A percentile compares a stretch with the other conserved stretches of the same genome.
Conservation (phyloP, 1,140 invertebrate species). For the Colletes latitarsis region DNA sequence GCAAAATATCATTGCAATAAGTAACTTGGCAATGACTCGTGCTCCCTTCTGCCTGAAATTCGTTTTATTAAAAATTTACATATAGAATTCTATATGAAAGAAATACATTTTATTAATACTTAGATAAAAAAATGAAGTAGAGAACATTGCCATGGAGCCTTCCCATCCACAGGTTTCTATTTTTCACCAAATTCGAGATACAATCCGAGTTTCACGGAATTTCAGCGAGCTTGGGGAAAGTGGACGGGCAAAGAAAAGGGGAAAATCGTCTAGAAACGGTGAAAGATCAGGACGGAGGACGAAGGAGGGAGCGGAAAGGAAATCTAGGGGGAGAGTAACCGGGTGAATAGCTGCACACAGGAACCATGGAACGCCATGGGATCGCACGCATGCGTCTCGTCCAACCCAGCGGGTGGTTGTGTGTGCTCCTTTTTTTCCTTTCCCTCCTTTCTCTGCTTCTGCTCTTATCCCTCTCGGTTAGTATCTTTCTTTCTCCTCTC, state of each 20-base stretch:
- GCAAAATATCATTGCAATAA: no score
- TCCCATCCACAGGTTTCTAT: no score
- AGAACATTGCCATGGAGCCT: no score
- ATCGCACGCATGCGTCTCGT: conserved; percentile 76
- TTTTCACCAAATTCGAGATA: background rate
- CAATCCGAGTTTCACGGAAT: background rate
- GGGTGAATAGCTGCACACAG: conserved; percentile 56
- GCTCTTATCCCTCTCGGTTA: conserved; percentile 58
- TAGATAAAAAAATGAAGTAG: no score
- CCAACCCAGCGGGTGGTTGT: conserved; percentile 76
- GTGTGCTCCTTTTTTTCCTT: conserved; percentile 56
- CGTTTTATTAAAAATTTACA: no score
- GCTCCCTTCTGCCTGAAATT: no score
- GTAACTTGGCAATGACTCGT: no score
- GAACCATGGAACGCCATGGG: conserved; percentile 65
- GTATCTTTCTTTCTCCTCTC: conserved; percentile 12
- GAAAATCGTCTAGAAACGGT: conserved; percentile 18
- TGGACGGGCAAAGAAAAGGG: background rate
- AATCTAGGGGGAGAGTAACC: conserved; percentile 34
- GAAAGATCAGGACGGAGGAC: background rate
- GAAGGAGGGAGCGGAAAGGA: conserved; percentile 32
- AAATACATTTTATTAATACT: no score
- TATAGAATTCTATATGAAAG: no score
- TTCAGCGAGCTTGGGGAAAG: conserved; percentile 14
- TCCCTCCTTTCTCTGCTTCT: conserved; percentile 46